Evolutionary conservation across 1,140 invertebrate species (phyloP), one percentile per base, ranked within the genome.

Genomic region (Kradibia gibbosae): DNA sequence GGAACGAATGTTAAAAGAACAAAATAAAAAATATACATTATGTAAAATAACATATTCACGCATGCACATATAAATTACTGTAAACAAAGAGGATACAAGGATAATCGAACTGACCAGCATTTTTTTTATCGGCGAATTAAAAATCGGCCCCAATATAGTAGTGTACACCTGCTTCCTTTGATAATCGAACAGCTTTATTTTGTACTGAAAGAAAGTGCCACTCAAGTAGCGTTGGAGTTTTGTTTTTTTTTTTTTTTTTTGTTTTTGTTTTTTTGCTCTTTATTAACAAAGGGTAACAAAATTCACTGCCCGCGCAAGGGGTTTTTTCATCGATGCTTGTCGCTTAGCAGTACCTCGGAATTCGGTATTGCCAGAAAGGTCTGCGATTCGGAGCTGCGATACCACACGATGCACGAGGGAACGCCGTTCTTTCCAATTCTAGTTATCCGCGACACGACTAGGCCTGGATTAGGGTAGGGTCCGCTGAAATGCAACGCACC

Each of bases 131-230:
- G 94, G 93, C 28, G 91, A 89, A 42, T 93, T 93, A 90, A 93
- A 95, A 15, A 92, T 92, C 55, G 95, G 95, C 4, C 94, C 94
- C 48, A 95, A 90, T 57, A 93, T 88, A 22, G 95, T 94, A 62
- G 92, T 91, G 70, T 93, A 87, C 45, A 93, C 94, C 91, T 93
- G 93, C 83, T 93, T 94, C 2, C 93, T 94, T 0, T 87, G 87
- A 39, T 92, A 91, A 87, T 94, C 93, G 62, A 94, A 89, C 60
- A 95, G 86, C 88, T 94, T 95, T 82, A 94, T 94, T 88, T 96
- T 96, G 85, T 92, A 92, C 94, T 95, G 85, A 80, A 90, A 88
- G 74, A 42, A n/a, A n/a, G n/a, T n/a, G n/a, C n/a, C n/a, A n/a
- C n/a, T n/a, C n/a, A n/a, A n/a, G n/a, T n/a, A n/a, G n/a, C n/a